Evolutionary conservation across 2,888 invertebrate species (phyloP).

Genomic region (Tiphia femorata): DNA sequence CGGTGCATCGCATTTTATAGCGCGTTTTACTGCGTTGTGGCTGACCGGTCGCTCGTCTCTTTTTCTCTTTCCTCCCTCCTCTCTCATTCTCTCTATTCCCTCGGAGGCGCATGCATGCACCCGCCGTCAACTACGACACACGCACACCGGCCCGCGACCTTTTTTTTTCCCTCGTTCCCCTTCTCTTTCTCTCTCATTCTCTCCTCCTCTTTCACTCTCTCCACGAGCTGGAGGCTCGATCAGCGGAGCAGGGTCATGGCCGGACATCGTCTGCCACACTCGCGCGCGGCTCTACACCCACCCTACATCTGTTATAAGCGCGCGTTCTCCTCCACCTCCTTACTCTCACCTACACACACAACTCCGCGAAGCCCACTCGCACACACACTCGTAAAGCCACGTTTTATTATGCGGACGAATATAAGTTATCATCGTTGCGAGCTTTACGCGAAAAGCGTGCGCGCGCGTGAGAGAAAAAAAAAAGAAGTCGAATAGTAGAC

Average conservation of each 20-base stretch:
- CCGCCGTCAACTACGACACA: conserved; percentile 18
- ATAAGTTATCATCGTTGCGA: conserved; percentile 50
- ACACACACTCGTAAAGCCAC: conserved; percentile 51
- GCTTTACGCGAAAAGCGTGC: conserved; percentile 16
- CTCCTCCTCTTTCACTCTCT: conserved; percentile 31
- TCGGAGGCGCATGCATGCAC: not conserved
- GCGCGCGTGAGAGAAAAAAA: no score
- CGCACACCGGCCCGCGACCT: conserved; percentile 8
- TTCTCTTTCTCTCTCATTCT: conserved; percentile 21
- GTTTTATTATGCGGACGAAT: conserved; percentile 50
- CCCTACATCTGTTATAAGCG: conserved; percentile 53
- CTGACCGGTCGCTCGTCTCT: conserved; percentile 47
- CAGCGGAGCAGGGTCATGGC: conserved; percentile 65
- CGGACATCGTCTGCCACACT: conserved; percentile 67
- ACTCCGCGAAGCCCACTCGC: conserved; percentile 11
- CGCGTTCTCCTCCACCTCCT: conserved; percentile 23
- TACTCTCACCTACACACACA: conserved; percentile 2
- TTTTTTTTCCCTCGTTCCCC: conserved; percentile 24
- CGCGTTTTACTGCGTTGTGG: conserved; percentile 51
- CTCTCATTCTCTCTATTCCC: conserved; percentile 24
- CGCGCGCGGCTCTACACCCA: conserved; percentile 53
- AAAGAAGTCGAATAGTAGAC: no score
- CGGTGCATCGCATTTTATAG: conserved; percentile 46
- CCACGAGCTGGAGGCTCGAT: conserved; percentile 43
- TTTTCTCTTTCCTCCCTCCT: conserved; percentile 11